Evolutionary conservation across 2,113 vertebrate species (phyloP), one percentile per base, ranked within the genome.

Genomic region (Garra rufa): DNA sequence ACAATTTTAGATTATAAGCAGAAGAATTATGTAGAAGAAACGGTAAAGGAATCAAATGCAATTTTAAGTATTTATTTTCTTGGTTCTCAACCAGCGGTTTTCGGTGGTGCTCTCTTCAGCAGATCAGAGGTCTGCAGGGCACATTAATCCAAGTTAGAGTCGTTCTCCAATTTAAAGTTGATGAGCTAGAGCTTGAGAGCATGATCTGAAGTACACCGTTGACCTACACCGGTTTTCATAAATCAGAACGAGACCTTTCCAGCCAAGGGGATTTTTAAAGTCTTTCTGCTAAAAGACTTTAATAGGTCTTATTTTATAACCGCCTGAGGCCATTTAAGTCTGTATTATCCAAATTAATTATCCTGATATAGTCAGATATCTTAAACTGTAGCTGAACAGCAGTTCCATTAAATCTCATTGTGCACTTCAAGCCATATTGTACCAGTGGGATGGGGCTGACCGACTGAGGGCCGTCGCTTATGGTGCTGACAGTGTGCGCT

Each of bases 401-500:
- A n/a, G 63, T 38, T 81, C 44, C 28, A 81, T 81, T 70, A 70
- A 70, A 81, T 67, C 26, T 67, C 21, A 70, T 24, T 69, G 79
- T 81, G 61, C 44, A 52, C 28, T 52, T 28, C 46, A 3, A 46
- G 71, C 46, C 73, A 75, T 75, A 75, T 75, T 48, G 26, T 75
- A 75, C 43, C 61, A 50, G 78, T 41, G 61, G 46, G 15, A 46
- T 30, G 15, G 43, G 59, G 44, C 46, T 15, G 26, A 61, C 65
- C 79, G 63, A 85, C 80, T 71, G 11, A 71, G 76, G 55, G 78
- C 43, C 55, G 73, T 86, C 83, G 88, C 89, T 86, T 87, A 91
- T 86, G 88, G 85, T 65, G 85, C 84, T 81, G 86, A 89, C 88
- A 87, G 90, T 84, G 44, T 82, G 24, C 44, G 8, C 86, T 83